These are phyloP conservation scores for Euzophera pinguis DNA, from an alignment of 2,888 invertebrate species.

Conservation along the genomic window DNA sequence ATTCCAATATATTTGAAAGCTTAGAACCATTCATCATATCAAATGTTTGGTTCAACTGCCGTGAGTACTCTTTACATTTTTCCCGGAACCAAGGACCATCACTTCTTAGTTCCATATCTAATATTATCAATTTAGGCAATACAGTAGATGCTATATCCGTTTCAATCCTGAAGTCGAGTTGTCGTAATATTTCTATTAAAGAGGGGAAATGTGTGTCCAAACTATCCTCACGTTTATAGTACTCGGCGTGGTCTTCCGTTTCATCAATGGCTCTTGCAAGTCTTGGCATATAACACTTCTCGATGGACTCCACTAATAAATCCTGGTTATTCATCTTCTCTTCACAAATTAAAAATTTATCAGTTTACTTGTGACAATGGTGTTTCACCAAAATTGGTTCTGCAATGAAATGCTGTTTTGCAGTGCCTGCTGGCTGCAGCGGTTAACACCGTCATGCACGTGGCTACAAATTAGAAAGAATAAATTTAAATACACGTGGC, in stretches of 20 bases:
- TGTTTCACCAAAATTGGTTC: too few species aligned
- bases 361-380: too few species aligned
- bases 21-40: constrained; percentile 34
- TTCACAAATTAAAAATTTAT: too few species aligned
- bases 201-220: constrained; percentile 36
- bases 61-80: constrained; percentile 33
- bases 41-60: constrained; percentile 43
- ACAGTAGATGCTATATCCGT: constrained; percentile 28
- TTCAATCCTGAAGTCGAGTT: constrained; percentile 33
- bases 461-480: too few species aligned
- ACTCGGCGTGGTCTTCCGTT: constrained; percentile 44
- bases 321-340: background rate
- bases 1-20: constrained; percentile 37
- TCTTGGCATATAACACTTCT: constrained; percentile 46
- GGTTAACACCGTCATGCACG: too few species aligned
- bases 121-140: constrained; percentile 44
- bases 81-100: constrained; percentile 47
- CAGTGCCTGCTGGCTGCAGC: too few species aligned
- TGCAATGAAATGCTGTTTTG: too few species aligned
- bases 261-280: constrained; percentile 50
- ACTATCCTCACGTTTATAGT: constrained; percentile 39
- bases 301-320: constrained; percentile 24
- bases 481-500: too few species aligned
- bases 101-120: constrained; percentile 47
- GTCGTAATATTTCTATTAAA: constrained; percentile 37